Evolutionary conservation across 2,113 vertebrate genomes (phyloP), one percentile per base, ranked within the genome.

Genomic region (Catharus fuscescens): DNA sequence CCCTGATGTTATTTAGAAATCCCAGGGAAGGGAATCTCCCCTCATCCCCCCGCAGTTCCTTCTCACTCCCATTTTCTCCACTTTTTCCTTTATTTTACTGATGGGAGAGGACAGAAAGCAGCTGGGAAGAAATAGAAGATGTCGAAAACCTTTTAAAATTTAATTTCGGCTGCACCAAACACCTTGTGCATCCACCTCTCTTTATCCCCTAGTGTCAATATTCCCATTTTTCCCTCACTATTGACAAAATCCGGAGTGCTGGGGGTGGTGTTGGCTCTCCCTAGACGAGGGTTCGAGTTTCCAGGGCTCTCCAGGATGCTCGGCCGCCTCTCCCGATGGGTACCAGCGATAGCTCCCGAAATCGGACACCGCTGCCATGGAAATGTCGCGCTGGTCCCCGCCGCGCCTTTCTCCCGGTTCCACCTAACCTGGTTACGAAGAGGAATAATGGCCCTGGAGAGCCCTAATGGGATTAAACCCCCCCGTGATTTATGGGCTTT

Each of bases 371-470:
- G 44, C 77, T 48, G 80, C 29, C 71, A 10, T 18, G 52, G 60
- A 59, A 74, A 95, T 45, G 12, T 7, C 42, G 54, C 0, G 2
- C 4, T 21, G n/a, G 0, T 0, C 9, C 57, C 26, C 4, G 2
- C 0, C 0, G 80, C 15, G 9, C 21, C 59, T 38, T 83, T 57
- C 88, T 95, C 72, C 82, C 32, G 38, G 5, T 88, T 67, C 71
- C 88, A 66, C 14, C 85, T 92, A 88, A 93, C 60, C 44, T 10
- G 26, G 67, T 94, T 95, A 90, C 11, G 2, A 10, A 2, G 65
- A 50, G 48, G 3, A 25, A 32, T 21, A 21, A 84, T 40, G 71
- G 38, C 88, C 72, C 83, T 0, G 28, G 15, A 1, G 76, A 66
- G 44, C 2, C 3, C 3, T 5, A 62, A 80, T 10, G 0, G 18